phyloP scores from a whole-genome alignment of 1,140 invertebrate genomes.

The Agraylea sexmaculata region DNA sequence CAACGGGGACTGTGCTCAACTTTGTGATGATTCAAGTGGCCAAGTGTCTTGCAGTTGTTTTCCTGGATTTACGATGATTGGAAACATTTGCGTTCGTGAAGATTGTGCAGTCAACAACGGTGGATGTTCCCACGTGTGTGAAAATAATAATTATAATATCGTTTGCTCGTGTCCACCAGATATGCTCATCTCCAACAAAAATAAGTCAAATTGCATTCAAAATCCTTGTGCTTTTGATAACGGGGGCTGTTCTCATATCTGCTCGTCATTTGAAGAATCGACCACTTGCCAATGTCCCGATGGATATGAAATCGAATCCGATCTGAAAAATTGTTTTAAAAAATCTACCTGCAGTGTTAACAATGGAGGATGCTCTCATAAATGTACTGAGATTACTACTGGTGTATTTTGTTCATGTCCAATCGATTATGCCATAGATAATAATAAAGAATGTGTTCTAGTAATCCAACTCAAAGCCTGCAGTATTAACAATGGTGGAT shows the following conservation, averaged over 20 bases:
- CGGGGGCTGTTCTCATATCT: conserved; percentile 48
- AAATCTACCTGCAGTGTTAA: conserved; percentile 51
- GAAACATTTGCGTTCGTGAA: conserved; percentile 3
- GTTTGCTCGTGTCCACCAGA: background rate
- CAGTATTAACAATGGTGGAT: conserved; percentile 31
- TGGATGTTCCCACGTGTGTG: conserved; percentile 7
- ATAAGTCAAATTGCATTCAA: conserved; percentile 1
- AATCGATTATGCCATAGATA: conserved; percentile 27
- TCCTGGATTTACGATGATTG: conserved; percentile 19
- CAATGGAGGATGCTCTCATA: conserved; percentile 55
- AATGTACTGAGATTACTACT: conserved; percentile 56
- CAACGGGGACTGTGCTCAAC: conserved; percentile 22
- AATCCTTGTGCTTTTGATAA: conserved; percentile 29
- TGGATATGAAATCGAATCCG: conserved; percentile 33
- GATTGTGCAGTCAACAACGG: conserved; percentile 30
- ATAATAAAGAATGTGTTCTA: conserved; percentile 26
- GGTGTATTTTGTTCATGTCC: conserved; percentile 44
- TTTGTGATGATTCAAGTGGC: conserved; percentile 21
- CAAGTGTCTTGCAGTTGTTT: conserved; percentile 21
- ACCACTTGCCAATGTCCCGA: conserved; percentile 46
- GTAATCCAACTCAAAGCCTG: background rate
- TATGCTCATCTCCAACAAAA: background rate
- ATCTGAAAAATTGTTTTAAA: conserved; percentile 37
- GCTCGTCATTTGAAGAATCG: conserved; percentile 48
- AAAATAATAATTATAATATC: background rate